These are phyloP conservation scores for Perccottus glenii DNA, from an alignment of 2,113 vertebrate genomes.

Conservation along the genomic window DNA sequence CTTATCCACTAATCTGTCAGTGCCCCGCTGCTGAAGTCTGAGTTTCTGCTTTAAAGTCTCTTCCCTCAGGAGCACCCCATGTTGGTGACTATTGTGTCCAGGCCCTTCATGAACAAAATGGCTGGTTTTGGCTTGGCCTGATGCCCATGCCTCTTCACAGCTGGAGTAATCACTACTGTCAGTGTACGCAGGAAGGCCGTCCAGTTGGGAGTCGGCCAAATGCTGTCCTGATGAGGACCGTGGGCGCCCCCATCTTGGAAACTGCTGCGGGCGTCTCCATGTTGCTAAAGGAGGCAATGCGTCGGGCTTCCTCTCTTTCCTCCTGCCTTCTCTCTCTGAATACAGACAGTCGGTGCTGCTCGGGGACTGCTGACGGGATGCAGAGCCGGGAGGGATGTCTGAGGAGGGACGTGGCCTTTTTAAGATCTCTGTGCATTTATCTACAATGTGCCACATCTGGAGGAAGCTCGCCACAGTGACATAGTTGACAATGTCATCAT, in stretches of 20 bases:
- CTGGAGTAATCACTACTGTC: slow-evolving; percentile 56
- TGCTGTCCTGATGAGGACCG: slow-evolving; percentile 56
- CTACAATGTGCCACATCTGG: slow-evolving; percentile 86
- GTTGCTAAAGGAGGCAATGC: slow-evolving; percentile 75
- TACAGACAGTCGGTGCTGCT: slow-evolving; percentile 81
- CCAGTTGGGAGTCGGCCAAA: slow-evolving; percentile 68
- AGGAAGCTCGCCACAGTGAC: slow-evolving; percentile 84
- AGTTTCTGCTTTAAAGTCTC: slow-evolving; percentile 64
- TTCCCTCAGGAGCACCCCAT: slow-evolving; percentile 19
- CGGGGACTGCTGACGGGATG: slow-evolving; percentile 77
- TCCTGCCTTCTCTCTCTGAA: slow-evolving; percentile 56
- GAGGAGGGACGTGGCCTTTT: slow-evolving; percentile 59
- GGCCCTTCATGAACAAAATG: slow-evolving; percentile 48
- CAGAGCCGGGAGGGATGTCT: slow-evolving; percentile 26
- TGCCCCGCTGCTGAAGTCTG: slow-evolving; percentile 57
- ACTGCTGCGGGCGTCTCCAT: slow-evolving; percentile 78
- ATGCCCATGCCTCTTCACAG: slow-evolving; percentile 68
- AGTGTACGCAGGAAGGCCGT: slow-evolving; percentile 30
- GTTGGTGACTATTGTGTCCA: slow-evolving; percentile 30
- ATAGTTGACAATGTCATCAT: slow-evolving; percentile 83
- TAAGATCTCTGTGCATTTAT: slow-evolving; percentile 84
- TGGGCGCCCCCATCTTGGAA: slow-evolving; percentile 62
- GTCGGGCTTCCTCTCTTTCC: slow-evolving; percentile 62
- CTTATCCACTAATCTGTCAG: slow-evolving; percentile 53
- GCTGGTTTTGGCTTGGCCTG: slow-evolving; percentile 35